These are phyloP conservation scores for Gnathonemus echidnorhynchus DNA, from an alignment of 2,113 vertebrate genomes.

Conservation along the genomic window DNA sequence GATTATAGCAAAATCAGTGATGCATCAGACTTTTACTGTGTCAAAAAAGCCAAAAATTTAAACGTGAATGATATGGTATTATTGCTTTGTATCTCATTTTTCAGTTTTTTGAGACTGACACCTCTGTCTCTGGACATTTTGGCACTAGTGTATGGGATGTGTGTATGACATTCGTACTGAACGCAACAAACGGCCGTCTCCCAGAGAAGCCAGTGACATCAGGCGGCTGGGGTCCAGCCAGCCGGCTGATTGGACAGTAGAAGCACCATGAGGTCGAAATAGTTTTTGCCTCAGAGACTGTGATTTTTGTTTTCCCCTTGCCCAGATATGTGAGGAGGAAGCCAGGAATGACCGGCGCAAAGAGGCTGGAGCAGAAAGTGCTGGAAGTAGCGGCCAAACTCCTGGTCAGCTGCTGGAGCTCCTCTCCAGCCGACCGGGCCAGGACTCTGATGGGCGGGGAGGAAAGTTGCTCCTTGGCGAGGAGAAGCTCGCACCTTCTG, in stretches of 20 bases:
- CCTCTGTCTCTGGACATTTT: slow-evolving; percentile 29
- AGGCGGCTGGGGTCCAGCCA: not conserved
- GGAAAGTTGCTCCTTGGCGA: slow-evolving; percentile 48
- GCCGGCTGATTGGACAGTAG: not conserved
- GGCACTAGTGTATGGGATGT: slow-evolving; percentile 26
- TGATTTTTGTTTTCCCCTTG: not conserved
- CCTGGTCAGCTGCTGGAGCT: slow-evolving; percentile 41
- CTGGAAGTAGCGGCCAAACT: slow-evolving; percentile 15
- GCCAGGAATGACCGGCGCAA: not conserved
- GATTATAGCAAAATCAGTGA: not conserved
- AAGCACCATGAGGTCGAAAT: not conserved
- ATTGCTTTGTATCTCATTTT: slow-evolving; percentile 26
- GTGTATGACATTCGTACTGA: slow-evolving; percentile 47
- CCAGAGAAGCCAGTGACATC: not conserved
- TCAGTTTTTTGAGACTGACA: slow-evolving; percentile 25
- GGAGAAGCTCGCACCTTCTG: slow-evolving; percentile 77
- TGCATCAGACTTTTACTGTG: not conserved
- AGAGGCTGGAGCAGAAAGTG: not conserved
- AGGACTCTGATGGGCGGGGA: not conserved
- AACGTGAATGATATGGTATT: slow-evolving; percentile 12
- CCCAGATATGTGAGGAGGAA: not conserved
- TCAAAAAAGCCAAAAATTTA: not conserved
- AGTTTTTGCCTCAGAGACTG: not conserved
- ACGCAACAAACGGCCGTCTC: not conserved
- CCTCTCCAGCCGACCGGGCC: slow-evolving; percentile 40